Conservation (phyloP, 1,140 invertebrate species). For the Phymorhynchus buccinoides region DNA sequence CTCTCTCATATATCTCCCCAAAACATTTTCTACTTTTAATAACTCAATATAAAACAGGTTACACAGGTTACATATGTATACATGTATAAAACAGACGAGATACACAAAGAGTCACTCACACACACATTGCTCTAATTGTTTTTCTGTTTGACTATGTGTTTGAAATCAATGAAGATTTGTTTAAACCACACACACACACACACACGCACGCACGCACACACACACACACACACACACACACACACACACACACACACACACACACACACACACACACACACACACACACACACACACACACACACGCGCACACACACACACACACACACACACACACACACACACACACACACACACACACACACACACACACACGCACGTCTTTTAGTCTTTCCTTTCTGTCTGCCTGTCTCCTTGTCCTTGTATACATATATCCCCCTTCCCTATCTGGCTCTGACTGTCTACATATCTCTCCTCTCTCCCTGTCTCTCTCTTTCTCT, state of each 20-base stretch:
- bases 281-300: conserved; percentile 15
- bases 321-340: conserved; percentile 20
- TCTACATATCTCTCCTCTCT: no score
- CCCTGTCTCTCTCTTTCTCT: no score
- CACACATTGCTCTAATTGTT: no score
- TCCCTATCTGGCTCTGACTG: no score
- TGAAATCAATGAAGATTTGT: no score
- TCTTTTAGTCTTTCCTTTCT: no score
- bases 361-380: neutral
- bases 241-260: conserved; percentile 14
- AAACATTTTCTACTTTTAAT: no score
- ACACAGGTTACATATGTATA: no score
- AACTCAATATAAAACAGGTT: no score
- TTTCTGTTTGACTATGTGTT: no score
- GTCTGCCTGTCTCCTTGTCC: neutral
- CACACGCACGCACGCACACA: neutral
- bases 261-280: conserved; percentile 13
- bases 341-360: conserved; percentile 15
- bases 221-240: conserved; percentile 2
- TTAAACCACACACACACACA: conserved; percentile 23
- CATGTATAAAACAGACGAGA: no score
- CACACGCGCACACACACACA: conserved; percentile 19
- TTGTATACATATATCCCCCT: neutral
- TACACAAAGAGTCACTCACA: no score
- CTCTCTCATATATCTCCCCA: neutral